Evolutionary conservation across 2,113 vertebrate genomes (phyloP), one percentile per base, ranked within the genome.

Genomic region (Electrona antarctica): DNA sequence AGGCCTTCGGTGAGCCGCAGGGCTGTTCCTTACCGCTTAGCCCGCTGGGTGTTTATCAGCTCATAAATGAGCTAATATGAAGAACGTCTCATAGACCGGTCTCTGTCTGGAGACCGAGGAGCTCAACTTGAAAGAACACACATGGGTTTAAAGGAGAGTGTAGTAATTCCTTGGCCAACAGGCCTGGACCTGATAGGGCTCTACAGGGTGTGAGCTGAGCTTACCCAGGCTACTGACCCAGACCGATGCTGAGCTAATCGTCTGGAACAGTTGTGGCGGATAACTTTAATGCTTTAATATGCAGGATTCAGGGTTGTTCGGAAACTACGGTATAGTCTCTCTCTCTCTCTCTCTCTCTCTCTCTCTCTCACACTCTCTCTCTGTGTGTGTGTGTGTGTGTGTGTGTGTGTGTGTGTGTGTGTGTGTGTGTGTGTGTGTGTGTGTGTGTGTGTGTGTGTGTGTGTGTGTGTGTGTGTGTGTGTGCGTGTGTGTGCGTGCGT

Each of bases 41-140:
- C 8, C 7, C 29, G 33, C 33, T 9, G 9, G 7, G 7, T 64
- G 62, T 64, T 64, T 51, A 50, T 64, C 46, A 65, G 63, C 6
- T 29, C n/a, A 33, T 54, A 41, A 55, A 71, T 72, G 29, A 62
- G 28, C 11, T 73, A 64, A 79, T 70, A 51, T 65, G 68, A 76
- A 75, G 67, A 64, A 41, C 14, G 33, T 41, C 33, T 41, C 33
- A 41, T 6, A 41, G 33, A 41, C 33, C 33, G 3, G 45, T 48
- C 60, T 14, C 60, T 8, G 45, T 62, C 60, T 14, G 60, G 29
- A 48, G 13, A 47, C 29, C 0, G 3, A 6, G 33, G 33, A 41
- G 33, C 33, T 41, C 3, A 3, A 41, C 33, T 41, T 41, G 33
- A 41, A 41, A 41, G 33, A 41, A 41, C 33, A 41, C 33, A 41